These are phyloP conservation scores for Malacosoma neustria DNA, from an alignment of 2,888 invertebrate species.

Conservation along the genomic window DNA sequence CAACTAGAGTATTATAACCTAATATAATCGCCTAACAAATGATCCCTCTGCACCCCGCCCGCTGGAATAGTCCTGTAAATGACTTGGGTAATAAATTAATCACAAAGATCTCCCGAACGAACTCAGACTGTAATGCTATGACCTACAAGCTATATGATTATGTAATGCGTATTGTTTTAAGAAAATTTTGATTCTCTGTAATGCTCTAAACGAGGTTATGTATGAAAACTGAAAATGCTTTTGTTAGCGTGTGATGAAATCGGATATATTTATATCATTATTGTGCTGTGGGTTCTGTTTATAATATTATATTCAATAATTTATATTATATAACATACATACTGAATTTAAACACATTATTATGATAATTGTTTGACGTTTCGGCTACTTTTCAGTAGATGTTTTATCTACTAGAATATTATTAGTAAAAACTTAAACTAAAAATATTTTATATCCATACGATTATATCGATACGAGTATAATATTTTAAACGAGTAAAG, in stretches of 20 bases:
- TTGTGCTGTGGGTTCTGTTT: neutral
- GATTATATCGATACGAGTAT: no score
- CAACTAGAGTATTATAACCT: neutral
- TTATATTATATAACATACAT: no score
- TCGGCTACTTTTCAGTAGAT: no score
- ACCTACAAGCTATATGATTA: constrained; percentile 20
- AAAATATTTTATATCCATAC: no score
- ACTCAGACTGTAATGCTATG: constrained; percentile 3
- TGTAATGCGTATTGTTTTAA: constrained; percentile 15
- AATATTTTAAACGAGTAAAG: no score
- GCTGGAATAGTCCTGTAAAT: neutral
- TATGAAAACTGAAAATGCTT: constrained; percentile 1
- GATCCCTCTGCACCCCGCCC: neutral
- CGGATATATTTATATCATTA: neutral
- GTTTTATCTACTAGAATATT: neutral
- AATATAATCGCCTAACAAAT: neutral
- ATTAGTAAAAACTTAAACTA: neutral
- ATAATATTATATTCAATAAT: neutral
- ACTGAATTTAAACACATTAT: constrained; percentile 3
- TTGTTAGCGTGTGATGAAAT: neutral
- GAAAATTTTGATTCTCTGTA: constrained; percentile 17
- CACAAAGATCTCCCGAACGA: constrained; percentile 1
- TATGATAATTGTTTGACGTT: neutral
- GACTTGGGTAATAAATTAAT: constrained; percentile 1
- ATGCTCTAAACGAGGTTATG: constrained; percentile 10